Evolutionary conservation across 1,140 invertebrate species (phyloP), one percentile per base, ranked within the genome.

Genomic region (Hylaeus volcanicus): DNA sequence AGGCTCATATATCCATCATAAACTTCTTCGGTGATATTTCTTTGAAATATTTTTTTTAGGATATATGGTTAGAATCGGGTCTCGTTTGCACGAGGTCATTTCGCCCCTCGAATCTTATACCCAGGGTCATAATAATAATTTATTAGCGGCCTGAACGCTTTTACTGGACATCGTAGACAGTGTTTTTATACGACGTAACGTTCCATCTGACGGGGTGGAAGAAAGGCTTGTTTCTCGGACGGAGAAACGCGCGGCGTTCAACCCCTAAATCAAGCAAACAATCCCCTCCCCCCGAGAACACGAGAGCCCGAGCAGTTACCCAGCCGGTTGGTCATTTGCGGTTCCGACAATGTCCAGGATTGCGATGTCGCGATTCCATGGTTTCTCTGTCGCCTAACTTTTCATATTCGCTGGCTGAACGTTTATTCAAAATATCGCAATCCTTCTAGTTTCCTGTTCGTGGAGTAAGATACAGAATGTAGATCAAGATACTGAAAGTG

Each of bases 201-300:
- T 80, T 48, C 12, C 48, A 56, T 56, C 66, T 55, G 73, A 71
- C 80, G 71, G 56, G 58, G 41, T 45, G 79, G 66, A 85, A 87
- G 88, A 89, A 89, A 90, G 85, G 88, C 88, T 91, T 90, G 84
- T 76, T 84, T 84, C 63, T 64, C 79, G 69, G 81, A 56, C 78
- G 39, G 39, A 6, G 76, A 83, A 77, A 84, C 77, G 72, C 77
- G 70, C 82, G 75, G 43, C 43, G 70, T 83, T 86, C 74, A 72
- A 78, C 77, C 85, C 88, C 87, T 92, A 92, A 92, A 92, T 92
- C 92, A 92, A 92, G 85, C 86, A 89, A 92, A 91, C 86, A 89
- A 84, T 86, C 86, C 81, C 84, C 65, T 64, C 86, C 86, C 81
- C 83, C 66, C 68, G 89, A 91, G 88, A 90, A 82, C 86, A 89